phyloP scores from a whole-genome alignment of 2,888 invertebrate genomes.

The Anthoptus insignis region DNA sequence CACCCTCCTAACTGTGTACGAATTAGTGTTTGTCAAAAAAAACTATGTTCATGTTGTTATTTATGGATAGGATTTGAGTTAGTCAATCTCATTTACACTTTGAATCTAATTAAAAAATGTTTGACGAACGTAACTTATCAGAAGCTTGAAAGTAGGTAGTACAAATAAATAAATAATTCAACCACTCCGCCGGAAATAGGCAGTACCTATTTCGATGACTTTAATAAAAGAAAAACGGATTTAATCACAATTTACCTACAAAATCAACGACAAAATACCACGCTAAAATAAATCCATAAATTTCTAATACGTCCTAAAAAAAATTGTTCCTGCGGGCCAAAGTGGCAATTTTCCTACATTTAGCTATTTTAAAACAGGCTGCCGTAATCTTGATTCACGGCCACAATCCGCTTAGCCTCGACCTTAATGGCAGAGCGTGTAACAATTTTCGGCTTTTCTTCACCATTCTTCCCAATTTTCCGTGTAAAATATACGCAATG shows the following conservation, averaged over 20 bases:
- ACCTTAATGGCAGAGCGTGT: conserved; percentile 38
- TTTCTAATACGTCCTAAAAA: conserved; percentile 29
- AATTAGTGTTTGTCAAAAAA: no score
- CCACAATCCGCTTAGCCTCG: conserved; percentile 37
- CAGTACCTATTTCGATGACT: no score
- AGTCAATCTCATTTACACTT: no score
- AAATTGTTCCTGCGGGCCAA: conserved; percentile 20
- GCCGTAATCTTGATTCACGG: conserved; percentile 36
- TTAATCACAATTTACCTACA: conserved; percentile 12
- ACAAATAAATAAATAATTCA: no score
- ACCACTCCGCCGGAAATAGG: no score
- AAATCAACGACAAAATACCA: conserved; percentile 12
- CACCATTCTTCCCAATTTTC: conserved; percentile 13
- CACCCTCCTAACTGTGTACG: no score
- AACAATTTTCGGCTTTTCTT: conserved; percentile 39
- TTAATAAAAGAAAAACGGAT: neutral
- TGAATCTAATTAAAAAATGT: no score
- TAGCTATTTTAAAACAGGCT: conserved; percentile 38
- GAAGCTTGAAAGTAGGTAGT: no score
- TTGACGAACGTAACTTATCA: no score
- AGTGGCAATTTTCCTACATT: conserved; percentile 31
- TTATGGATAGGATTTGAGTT: no score
- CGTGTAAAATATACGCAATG: conserved; percentile 8
- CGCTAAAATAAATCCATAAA: conserved; percentile 30
- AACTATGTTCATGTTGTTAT: no score